Base-by-base conservation (phyloP, 2,888 invertebrate genomes). In the Caenorhabditis zanzibari region DNA sequence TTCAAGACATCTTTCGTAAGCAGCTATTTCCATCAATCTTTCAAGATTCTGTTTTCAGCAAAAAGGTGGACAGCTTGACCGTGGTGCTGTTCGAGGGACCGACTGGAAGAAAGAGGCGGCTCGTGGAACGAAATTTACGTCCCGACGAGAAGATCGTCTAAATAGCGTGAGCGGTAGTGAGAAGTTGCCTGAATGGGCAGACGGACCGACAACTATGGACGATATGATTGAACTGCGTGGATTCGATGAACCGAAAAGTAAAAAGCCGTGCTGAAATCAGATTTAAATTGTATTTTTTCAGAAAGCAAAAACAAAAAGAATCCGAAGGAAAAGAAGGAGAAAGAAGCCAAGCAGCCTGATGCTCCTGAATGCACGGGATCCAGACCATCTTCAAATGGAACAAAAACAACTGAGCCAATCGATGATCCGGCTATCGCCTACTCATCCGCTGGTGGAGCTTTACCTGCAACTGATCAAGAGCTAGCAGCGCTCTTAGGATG, bases 151-250 rank as follows among this genome's bases (percentile, higher is more conserved):
- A n/a, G 87, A 87, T 3, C 85, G 87, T 56, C 54, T 54, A 7
- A 76, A 72, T 47, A 84, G 84, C 58, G 61, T 82, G 61, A 82
- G 66, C 41, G 80, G 79, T 44, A 76, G 72, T 7, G 91, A 92
- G 75, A 86, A 84, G 56, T 69, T 91, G n/a, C 92, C 92, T 9
- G 92, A 92, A 76, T 92, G 92, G 92, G 86, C 91, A 47, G 91
- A 91, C 32, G 91, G 91, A 52, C 91, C 92, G n/a, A 86, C 88
- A 5, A 89, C 89, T n/a, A 88, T 90, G 82, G 87, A 88, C 28
- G 92, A 92, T 71, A 86, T 90, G 85, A 92, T 92, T 49, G 91
- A 92, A 73, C 81, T 92, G 66, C 87, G 85, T 49, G 92, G 92
- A 71, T 92, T 92, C 64, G 91, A 92, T 26, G 92, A 92, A 22